phyloP scores from a whole-genome alignment of 2,113 vertebrate species.

The Lynx canadensis region DNA sequence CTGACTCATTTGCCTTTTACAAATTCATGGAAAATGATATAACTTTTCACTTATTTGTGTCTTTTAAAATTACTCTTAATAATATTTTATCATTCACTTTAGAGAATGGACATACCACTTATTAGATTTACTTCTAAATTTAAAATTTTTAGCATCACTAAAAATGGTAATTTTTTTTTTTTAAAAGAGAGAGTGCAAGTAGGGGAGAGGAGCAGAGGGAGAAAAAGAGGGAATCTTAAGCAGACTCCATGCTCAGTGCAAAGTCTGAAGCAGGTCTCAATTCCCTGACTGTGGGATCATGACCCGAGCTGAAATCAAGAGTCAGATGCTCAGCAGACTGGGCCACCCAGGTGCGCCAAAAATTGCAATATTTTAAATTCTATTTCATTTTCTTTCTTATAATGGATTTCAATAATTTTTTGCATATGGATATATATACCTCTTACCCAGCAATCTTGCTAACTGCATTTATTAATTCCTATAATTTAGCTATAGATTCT shows the following conservation, averaged over 20 bases:
- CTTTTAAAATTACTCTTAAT: background rate
- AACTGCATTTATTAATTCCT: background rate
- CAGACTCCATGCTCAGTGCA: background rate
- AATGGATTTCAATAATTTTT: background rate
- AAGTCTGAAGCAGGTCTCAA: background rate
- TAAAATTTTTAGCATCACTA: background rate
- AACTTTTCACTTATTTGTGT: background rate
- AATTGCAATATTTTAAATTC: background rate
- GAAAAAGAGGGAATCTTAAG: background rate
- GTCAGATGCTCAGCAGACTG: background rate
- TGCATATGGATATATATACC: background rate
- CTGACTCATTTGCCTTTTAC: background rate
- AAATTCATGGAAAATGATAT: background rate
- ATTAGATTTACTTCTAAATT: background rate
- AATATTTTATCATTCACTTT: background rate
- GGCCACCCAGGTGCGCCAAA: background rate
- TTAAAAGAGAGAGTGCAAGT: background rate
- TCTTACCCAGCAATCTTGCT: background rate
- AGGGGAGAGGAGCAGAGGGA: background rate
- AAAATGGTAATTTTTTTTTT: background rate
- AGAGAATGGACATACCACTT: background rate
- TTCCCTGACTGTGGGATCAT: background rate
- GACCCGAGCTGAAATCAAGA: background rate
- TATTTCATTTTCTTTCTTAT: background rate
- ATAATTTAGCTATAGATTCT: background rate